Base-by-base conservation (phyloP, 2,888 invertebrate genomes). In the Parnassius smintheus region DNA sequence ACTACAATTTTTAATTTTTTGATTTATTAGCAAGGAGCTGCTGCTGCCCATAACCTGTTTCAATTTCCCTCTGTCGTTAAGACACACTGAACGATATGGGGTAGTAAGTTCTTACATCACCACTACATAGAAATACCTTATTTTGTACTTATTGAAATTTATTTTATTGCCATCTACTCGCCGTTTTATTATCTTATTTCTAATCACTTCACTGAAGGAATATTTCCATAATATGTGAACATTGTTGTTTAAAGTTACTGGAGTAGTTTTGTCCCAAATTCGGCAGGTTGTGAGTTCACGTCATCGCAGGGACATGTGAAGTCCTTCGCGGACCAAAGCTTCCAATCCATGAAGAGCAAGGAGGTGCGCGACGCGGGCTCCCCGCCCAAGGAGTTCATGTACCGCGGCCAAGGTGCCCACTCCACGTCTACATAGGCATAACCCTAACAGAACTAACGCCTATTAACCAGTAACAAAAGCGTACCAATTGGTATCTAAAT, bases 281-380 rank as follows among this genome's bases (percentile, higher is more conserved):
- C 81, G 71, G 75, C 91, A 91, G 91, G 91, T 86, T 86, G 79
- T 82, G 88, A 88, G 82, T 89, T 88, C 83, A 79, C 84, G 69
- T 78, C 86, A 74, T 73, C 85, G 70, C 91, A 92, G 71, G 92
- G 91, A 72, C 95, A 96, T 82, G 94, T 95, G 60, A 94, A 95
- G 78, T 94, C 95, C 12, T 91, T 96, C 76, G 93, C 93, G 59
- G 96, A 96, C 86, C 95, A 96, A 86, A 95, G 94, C 80, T 96
- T 96, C 88, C 93, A 95, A 82, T 94, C 95, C 68, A 92, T 96
- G 83, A 96, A 96, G 89, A 94, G 94, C 73, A 96, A 96, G 89
- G 96, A 96, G 88, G 94, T 96, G 67, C 93, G 96, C 64, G 96
- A 96, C 81, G 95, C 96, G 22, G 94, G 94, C 85, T 95, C 95